These are phyloP conservation scores for Sarcophaga caerulescens DNA, from an alignment of 2,888 invertebrate genomes.

Conservation along the genomic window DNA sequence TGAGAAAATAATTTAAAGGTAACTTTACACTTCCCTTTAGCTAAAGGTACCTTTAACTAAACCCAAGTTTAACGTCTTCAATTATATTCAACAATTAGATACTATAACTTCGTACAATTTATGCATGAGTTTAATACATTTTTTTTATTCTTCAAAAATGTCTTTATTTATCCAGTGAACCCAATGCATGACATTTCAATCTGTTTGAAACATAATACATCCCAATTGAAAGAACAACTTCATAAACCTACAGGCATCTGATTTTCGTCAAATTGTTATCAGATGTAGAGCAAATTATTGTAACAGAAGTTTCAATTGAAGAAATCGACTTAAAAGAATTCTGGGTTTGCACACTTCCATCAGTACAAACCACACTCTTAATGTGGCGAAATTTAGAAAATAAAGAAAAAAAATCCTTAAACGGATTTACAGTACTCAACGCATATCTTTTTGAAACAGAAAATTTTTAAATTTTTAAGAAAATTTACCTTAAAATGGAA, in stretches of 20 bases:
- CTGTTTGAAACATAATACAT: not conserved
- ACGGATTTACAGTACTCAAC: conserved; percentile 23
- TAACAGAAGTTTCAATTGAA: conserved; percentile 24
- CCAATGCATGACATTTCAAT: conserved; percentile 48
- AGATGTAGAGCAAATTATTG: conserved; percentile 59
- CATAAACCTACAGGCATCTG: conserved; percentile 35
- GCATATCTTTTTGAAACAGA: conserved; percentile 30
- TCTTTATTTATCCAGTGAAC: no score
- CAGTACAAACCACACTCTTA: conserved; percentile 43
- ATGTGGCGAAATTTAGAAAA: conserved; percentile 60
- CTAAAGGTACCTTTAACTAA: no score
- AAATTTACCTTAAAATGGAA: conserved; percentile 40
- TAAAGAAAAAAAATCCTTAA: conserved; percentile 21
- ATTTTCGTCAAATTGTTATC: conserved; percentile 43
- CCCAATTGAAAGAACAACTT: not conserved
- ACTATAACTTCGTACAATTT: no score
- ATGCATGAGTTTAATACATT: no score
- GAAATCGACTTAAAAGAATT: conserved; percentile 44
- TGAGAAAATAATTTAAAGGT: no score
- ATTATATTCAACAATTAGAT: no score
- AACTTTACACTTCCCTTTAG: no score
- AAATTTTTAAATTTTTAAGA: conserved; percentile 34
- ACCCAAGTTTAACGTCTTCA: no score
- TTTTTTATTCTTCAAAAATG: no score
- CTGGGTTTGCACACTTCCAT: conserved; percentile 33